Evolutionary conservation across 2,113 vertebrate species (phyloP), one percentile per base, ranked within the genome.

Genomic region (Synodontis membranacea): DNA sequence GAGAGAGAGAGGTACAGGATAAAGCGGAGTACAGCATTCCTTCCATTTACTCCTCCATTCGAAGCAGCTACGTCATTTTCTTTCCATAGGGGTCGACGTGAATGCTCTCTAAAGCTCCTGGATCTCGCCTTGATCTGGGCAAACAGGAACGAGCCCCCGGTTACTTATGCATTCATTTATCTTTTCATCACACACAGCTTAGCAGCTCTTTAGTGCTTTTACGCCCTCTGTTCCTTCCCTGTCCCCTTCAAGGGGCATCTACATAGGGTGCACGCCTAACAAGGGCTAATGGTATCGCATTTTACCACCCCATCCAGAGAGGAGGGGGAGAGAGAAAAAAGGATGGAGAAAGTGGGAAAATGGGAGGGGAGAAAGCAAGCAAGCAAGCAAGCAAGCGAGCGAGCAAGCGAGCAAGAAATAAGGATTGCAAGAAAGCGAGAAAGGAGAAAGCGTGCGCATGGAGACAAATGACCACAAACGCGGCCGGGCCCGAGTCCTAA

Each of bases 131-230:
- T 98, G 96, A 98, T 99, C 96, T 96, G 95, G 92, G 95, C 96
- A 97, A 97, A 98, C 96, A 95, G 37, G 68, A 74, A 80, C 64
- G 84, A 86, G 74, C 76, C 79, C 95, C 95, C 94, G 93, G 95
- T 96, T 96, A 96, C 96, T 96, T 96, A 96, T 96, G 96, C 96
- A 96, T 97, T 95, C 95, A 96, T 97, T 96, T 96, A 96, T 96
- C 96, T 96, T 96, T 96, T 96, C 96, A 96, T 97, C 96, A 96
- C 95, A 95, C 95, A 95, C 90, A 93, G 96, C 95, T 96, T 95
- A 96, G 96, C 95, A 95, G 96, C 95, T 96, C 93, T 95, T 96
- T 96, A 96, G 95, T 92, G 94, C 96, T 95, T 96, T 96, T 89
- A 87, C 83, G 84, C 88, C 84, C 5, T 80, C 46, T 94, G 95